Evolutionary conservation across 2,113 vertebrate genomes (phyloP), one percentile per base, ranked within the genome.

Genomic region (Callospermophilus lateralis): DNA sequence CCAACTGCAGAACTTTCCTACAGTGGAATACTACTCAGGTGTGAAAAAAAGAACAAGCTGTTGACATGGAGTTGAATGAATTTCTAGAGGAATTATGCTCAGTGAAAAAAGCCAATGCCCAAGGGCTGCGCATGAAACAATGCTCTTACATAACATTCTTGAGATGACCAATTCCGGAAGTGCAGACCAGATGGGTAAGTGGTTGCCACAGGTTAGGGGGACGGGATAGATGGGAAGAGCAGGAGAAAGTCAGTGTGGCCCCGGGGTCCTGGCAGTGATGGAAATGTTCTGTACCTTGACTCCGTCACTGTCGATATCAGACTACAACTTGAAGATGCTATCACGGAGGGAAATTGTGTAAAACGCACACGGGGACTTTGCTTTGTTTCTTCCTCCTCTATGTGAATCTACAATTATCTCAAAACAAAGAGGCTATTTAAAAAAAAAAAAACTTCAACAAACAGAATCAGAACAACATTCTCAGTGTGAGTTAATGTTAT

Each of bases 1-100:
- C 53, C 48, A 61, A 13, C 34, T 1, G 16, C 0, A 16, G 2
- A 2, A 10, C 2, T 2, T 6, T 11, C n/a, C 0, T 17, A 3
- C 3, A 65, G 1, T 0, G 61, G 67, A 73, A 8, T 61, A 68
- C 34, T 11, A 65, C 65, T 34, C 20, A 22, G 86, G 58, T 3
- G 15, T 65, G 19, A 63, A 85, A 51, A 51, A 58, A 81, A 12
- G 39, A 34, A 8, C 6, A 0, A 6, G 22, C 48, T 51, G 22
- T 7, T 4, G 28, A 67, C 7, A 8, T 0, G 19, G 15, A 32
- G 1, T 19, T 6, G 17, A 12, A 48, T 17, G 45, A 53, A 3
- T 83, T 58, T 93, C 53, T 34, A 68, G 55, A 93, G 89, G 85
- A n/a, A 45, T 42, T 19, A 13, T 1, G 12, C 61, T 24, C 10